A percentile compares a stretch with the other conserved stretches of the same genome.
These are phyloP conservation scores for Cacatua alba DNA, from an alignment of 2,113 vertebrate species.

Conservation along the genomic window DNA sequence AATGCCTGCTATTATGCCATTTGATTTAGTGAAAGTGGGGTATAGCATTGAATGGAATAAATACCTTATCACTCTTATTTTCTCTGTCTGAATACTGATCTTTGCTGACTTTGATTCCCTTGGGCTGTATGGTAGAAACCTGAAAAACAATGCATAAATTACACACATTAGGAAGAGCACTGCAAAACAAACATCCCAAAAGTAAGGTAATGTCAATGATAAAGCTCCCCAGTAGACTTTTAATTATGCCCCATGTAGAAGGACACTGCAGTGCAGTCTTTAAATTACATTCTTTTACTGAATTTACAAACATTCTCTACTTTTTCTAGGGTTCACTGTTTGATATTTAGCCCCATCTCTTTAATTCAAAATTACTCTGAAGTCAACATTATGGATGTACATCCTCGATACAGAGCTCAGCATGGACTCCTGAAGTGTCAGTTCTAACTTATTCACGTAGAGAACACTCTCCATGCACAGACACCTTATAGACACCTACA, in stretches of 20 bases:
- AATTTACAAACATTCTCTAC: not conserved
- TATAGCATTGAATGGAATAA: not conserved
- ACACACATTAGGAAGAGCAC: not conserved
- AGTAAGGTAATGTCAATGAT: not conserved
- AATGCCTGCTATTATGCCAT: not conserved
- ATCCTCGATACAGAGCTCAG: not conserved
- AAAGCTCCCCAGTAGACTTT: not conserved
- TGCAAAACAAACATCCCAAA: not conserved
- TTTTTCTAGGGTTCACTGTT: not conserved
- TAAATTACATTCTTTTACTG: not conserved
- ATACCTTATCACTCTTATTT: slow-evolving; percentile 71
- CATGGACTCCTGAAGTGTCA: not conserved
- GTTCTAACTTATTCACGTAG: not conserved
- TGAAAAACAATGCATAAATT: not conserved
- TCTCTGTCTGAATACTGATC: slow-evolving; percentile 45
- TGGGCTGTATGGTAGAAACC: slow-evolving; percentile 56
- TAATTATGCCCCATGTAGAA: not conserved
- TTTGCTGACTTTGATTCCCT: slow-evolving; percentile 45
- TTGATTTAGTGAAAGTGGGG: not conserved
- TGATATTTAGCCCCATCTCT: not conserved
- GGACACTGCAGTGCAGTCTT: not conserved
- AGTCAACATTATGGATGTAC: not conserved
- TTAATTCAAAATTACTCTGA: not conserved
- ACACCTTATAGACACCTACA: not conserved
- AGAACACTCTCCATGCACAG: not conserved